Percentiles rank a stretch among this genome's conserved stretches.
Evolutionary conservation across 2,888 invertebrate species (phyloP).

Genomic region (Terebella lapidaria): DNA sequence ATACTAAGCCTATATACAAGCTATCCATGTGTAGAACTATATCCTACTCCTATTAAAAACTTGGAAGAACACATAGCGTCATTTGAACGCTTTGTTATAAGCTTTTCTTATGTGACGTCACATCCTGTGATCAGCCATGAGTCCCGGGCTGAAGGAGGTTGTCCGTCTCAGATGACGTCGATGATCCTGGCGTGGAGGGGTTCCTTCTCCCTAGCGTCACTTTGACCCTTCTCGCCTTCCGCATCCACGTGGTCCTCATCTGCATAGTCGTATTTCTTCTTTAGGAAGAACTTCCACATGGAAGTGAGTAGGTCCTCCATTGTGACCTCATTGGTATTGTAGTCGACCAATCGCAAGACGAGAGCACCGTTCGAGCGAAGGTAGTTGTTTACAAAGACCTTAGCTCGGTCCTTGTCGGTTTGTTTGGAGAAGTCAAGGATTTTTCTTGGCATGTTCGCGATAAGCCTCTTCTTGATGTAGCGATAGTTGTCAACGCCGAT

Average conservation of each 20-base stretch:
- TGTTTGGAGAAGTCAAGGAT: constrained; percentile 2
- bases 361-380: constrained; percentile 50
- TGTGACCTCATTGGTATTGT: constrained; percentile 50
- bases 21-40: no score
- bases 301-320: not conserved
- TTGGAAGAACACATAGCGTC: no score
- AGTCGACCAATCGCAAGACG: constrained; percentile 44
- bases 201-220: not conserved
- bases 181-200: not conserved
- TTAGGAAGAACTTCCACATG: not conserved
- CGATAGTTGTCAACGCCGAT: not conserved
- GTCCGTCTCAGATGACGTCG: not conserved
- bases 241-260: not conserved
- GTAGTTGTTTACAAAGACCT: constrained; percentile 45
- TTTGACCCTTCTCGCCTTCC: not conserved
- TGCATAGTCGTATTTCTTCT: not conserved
- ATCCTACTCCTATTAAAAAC: no score
- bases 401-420: constrained; percentile 17
- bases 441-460: not conserved
- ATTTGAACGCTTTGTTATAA: no score
- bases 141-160: no score
- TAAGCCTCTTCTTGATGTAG: constrained; percentile 15
- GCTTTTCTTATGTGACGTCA: no score
- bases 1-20: no score
- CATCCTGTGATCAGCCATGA: no score